Evolutionary conservation across 2,113 vertebrate species (phyloP), one percentile per base, ranked within the genome.

Genomic region (Sporophila hypoxantha): DNA sequence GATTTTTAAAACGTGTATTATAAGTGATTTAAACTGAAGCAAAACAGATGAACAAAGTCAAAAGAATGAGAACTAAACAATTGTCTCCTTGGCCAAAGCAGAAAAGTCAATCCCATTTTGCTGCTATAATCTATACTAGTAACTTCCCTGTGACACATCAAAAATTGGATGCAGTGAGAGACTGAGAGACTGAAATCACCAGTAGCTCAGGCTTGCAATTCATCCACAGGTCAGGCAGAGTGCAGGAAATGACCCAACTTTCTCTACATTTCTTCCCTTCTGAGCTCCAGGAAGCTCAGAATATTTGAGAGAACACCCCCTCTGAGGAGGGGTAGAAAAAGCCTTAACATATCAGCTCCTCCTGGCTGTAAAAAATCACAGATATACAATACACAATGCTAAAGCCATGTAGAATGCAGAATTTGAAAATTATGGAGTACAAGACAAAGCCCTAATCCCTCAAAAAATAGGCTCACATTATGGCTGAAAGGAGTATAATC

Each of bases 151-250:
- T 77, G 76, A 86, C 82, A 93, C 65, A 76, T 30, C 44, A 85
- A 89, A 69, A 90, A 88, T 78, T 83, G 87, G 61, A 87, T 71
- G 89, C 60, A 61, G 76, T 21, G 59, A 60, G 57, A 79, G 71
- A 66, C 71, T 65, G 61, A 93, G 88, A 93, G 52, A 81, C 15
- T 39, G 75, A 86, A 90, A 82, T 60, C 67, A 61, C 30, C 81
- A 34, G 27, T 36, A 84, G 61, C 65, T 94, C 64, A 62, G 41
- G 60, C 68, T 56, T 84, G 68, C 30, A 87, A 92, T 88, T 89
- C 85, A 95, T 82, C 74, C 71, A 44, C 36, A 76, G 82, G 80
- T 88, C 82, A 94, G 68, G 70, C 41, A 82, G 56, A 95, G 73
- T 75, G 76, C 62, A 94, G 77, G 36, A 92, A 93, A 85, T 23